Evolutionary conservation across 1,140 invertebrate species (phyloP).

Genomic region (Drosophila eugracilis): DNA sequence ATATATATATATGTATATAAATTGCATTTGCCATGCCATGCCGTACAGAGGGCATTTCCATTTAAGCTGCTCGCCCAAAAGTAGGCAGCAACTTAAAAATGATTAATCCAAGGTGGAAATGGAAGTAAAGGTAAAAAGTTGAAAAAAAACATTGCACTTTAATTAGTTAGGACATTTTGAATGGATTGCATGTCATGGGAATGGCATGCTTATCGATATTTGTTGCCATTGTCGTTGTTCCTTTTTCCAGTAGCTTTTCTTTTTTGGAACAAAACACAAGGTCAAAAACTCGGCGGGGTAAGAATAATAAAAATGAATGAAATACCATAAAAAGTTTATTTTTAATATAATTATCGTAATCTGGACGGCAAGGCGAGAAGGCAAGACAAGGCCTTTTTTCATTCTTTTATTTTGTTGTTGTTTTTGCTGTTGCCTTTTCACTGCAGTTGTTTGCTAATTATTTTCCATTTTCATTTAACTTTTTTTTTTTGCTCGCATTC

Average conservation of each 20-base stretch:
- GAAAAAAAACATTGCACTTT: conserved; percentile 42
- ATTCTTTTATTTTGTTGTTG: background rate
- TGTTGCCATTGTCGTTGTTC: conserved; percentile 8
- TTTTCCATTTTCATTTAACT: conserved; percentile 68
- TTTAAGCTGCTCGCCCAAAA: conserved; percentile 19
- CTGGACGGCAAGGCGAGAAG: conserved; percentile 12
- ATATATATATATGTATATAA: conserved; percentile 28
- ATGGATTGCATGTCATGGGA: conserved; percentile 63
- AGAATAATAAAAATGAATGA: conserved; percentile 45
- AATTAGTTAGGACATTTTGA: conserved; percentile 63
- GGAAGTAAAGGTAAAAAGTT: background rate
- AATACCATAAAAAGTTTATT: conserved; percentile 54
- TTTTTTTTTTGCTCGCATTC: conserved; percentile 24
- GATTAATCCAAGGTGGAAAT: conserved; percentile 6
- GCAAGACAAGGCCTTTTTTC: conserved; percentile 9
- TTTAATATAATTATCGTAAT: conserved; percentile 53
- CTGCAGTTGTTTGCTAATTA: conserved; percentile 68
- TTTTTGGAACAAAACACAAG: conserved; percentile 36
- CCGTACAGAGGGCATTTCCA: no score
- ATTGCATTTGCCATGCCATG: conserved; percentile 35
- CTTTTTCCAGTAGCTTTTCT: conserved; percentile 5
- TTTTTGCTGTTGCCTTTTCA: background rate
- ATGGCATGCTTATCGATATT: conserved; percentile 63
- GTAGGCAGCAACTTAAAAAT: conserved; percentile 31
- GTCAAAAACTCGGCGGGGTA: conserved; percentile 35